These are phyloP conservation scores for Anoplolepis gracilipes DNA, from an alignment of 1,140 invertebrate genomes.

Conservation along the genomic window DNA sequence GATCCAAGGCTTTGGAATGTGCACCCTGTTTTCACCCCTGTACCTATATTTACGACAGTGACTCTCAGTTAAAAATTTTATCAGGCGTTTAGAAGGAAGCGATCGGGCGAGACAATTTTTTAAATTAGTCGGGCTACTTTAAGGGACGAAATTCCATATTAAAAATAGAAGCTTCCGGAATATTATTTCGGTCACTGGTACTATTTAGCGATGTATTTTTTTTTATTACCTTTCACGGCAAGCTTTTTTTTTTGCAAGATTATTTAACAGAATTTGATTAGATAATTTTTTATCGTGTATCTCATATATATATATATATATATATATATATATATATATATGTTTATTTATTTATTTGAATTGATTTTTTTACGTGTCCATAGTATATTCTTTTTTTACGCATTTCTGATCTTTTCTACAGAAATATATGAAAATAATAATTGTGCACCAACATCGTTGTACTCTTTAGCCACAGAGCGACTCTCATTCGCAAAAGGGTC, in stretches of 20 bases:
- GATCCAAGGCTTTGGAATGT: constrained; percentile 74
- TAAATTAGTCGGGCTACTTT: constrained; percentile 45
- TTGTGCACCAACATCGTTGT: constrained; percentile 67
- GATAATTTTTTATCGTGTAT: background rate
- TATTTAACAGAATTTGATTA: background rate
- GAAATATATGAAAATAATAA: constrained; percentile 66
- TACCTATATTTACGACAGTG: constrained; percentile 74
- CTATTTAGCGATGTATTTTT: constrained; percentile 1
- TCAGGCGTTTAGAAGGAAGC: constrained; percentile 33
- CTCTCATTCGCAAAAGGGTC: constrained; percentile 64
- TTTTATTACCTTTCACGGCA: background rate
- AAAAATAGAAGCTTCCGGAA: constrained; percentile 43
- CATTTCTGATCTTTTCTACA: constrained; percentile 48
- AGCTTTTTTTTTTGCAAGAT: background rate
- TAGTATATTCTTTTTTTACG: background rate
- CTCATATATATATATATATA: background rate
- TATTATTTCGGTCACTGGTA: constrained; percentile 29
- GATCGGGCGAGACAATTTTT: constrained; percentile 38
- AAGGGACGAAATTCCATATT: constrained; percentile 26
- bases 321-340: background rate
- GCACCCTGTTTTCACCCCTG: constrained; percentile 74
- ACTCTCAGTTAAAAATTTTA: constrained; percentile 73
- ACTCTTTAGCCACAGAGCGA: constrained; percentile 70
- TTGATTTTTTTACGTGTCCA: background rate
- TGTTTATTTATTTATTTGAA: background rate